Conservation (phyloP, 92 coral and sea anemone genomes). For the Palythoa grandiflora region DNA sequence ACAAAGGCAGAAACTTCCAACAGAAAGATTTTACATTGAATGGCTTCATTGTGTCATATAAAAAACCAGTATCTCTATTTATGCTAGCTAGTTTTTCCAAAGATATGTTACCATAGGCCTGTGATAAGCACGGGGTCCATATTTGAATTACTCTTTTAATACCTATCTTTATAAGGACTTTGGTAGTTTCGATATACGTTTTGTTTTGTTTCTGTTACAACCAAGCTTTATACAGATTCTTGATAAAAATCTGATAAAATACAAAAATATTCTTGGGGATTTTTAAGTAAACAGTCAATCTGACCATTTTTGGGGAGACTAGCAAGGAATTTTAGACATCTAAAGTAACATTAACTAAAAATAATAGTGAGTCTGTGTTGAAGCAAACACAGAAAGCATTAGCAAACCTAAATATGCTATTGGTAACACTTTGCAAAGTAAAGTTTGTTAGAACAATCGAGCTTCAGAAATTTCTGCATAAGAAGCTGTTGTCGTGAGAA, state of each 20-base stretch:
- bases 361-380: not conserved
- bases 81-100: no score
- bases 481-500: not conserved
- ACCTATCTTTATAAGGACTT: not conserved
- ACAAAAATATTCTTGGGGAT: not conserved
- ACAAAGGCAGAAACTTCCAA: no score
- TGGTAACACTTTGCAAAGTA: not conserved
- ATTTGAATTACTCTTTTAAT: not conserved
- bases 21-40: no score
- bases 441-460: not conserved
- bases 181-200: not conserved
- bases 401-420: not conserved
- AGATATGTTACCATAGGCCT: no score
- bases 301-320: slow-evolving; percentile 19
- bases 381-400: not conserved
- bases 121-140: no score
- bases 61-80: no score
- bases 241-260: slow-evolving; percentile 24
- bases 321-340: slow-evolving; percentile 27
- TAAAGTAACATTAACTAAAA: not conserved
- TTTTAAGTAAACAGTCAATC: not conserved
- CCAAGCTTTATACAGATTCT: not conserved
- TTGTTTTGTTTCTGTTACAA: not conserved
- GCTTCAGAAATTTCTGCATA: slow-evolving; percentile 9
- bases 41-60: no score